Conservation (phyloP, 2,797 vertebrate genomes). For the Ptychadena robeensis region DNA sequence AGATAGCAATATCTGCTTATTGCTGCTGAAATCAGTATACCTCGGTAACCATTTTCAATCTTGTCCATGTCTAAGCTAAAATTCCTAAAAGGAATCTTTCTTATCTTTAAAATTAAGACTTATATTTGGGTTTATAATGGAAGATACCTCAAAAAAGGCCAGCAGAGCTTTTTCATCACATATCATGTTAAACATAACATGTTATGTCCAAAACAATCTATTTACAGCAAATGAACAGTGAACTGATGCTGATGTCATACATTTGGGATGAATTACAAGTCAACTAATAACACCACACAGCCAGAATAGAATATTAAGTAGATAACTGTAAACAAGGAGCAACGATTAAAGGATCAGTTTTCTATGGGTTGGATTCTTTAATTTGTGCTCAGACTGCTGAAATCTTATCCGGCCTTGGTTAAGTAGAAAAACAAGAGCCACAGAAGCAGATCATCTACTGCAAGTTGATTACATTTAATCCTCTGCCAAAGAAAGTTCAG, state of each 20-base stretch:
- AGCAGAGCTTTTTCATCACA: no score
- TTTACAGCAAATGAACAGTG: background rate
- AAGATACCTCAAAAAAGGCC: no score
- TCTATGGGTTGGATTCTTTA: constrained; percentile 7
- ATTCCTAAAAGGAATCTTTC: no score
- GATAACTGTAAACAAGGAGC: background rate
- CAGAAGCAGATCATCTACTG: constrained; percentile 21
- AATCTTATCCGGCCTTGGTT: constrained; percentile 24
- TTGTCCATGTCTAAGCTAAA: background rate
- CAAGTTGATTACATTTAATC: constrained; percentile 4
- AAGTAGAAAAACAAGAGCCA: constrained; percentile 44
- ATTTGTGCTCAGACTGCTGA: constrained; percentile 29
- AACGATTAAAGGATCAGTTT: background rate
- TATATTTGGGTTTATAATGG: background rate
- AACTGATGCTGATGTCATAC: background rate
- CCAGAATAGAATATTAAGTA: background rate
- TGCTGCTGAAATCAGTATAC: no score
- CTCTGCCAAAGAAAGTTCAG: constrained; percentile 1
- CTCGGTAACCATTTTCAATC: background rate
- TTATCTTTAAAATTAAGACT: background rate
- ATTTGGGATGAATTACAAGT: background rate
- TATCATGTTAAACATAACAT: no score
- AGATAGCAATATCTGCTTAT: background rate
- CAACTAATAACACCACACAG: background rate
- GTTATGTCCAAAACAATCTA: no score